These are phyloP conservation scores for Hipparchia semele DNA, from an alignment of 2,888 invertebrate genomes.

Conservation along the genomic window DNA sequence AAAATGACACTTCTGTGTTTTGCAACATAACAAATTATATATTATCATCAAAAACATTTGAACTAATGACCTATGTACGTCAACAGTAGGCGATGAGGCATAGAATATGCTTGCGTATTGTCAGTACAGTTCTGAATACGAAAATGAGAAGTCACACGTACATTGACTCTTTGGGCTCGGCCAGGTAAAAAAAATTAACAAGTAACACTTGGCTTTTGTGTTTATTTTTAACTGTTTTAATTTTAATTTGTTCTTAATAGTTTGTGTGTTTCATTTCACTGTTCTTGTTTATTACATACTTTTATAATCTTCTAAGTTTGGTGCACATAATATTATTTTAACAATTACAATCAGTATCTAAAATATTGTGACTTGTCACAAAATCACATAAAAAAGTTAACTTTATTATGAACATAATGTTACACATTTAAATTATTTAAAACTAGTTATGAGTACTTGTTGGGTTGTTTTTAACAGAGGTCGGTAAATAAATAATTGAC, in stretches of 20 bases:
- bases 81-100: slow-evolving; percentile 81
- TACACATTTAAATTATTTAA: no score
- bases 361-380: no score
- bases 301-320: no score
- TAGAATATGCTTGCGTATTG: slow-evolving; percentile 67
- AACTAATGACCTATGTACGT: slow-evolving; percentile 77
- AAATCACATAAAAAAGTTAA: no score
- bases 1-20: neutral
- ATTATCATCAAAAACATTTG: slow-evolving; percentile 44
- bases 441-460: no score
- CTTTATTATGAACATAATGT: no score
- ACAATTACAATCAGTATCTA: no score
- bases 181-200: slow-evolving; percentile 67
- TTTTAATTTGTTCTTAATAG: slow-evolving; percentile 19
- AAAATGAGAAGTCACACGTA: slow-evolving; percentile 80
- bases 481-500: no score
- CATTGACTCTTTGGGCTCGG: slow-evolving; percentile 75
- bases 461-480: no score
- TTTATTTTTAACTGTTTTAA: slow-evolving; percentile 43
- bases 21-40: neutral
- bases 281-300: neutral
- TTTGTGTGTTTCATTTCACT: slow-evolving; percentile 4
- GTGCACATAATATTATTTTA: no score
- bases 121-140: slow-evolving; percentile 76
- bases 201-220: slow-evolving; percentile 37